phyloP scores from a whole-genome alignment of 2,888 invertebrate species.

The Hypselothyrea guttata region DNA sequence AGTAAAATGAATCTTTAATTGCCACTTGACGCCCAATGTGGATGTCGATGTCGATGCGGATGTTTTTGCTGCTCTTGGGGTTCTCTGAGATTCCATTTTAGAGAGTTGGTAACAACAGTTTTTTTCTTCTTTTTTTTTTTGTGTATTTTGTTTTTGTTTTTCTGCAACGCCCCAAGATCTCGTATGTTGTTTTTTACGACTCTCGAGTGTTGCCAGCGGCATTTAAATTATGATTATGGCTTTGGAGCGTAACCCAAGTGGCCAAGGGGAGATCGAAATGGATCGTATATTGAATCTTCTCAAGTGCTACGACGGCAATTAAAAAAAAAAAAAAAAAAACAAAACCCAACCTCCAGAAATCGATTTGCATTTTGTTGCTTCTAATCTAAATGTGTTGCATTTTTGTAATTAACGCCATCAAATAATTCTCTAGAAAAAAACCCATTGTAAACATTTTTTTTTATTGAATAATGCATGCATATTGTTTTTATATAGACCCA shows the following conservation, averaged over 20 bases:
- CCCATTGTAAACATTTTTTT: neutral
- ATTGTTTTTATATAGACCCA: too few species aligned
- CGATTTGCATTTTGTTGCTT: conserved; percentile 43
- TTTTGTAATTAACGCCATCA: conserved; percentile 62
- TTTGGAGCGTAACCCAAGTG: conserved; percentile 55
- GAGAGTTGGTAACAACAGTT: conserved; percentile 12
- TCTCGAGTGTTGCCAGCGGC: conserved; percentile 60
- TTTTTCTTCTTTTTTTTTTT: too few species aligned
- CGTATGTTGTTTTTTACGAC: conserved; percentile 36
- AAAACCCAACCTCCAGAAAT: too few species aligned
- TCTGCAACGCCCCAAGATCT: conserved; percentile 31
- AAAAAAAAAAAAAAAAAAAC: too few species aligned
- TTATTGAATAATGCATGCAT: too few species aligned
- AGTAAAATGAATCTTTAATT: conserved; percentile 60
- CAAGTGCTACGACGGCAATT: conserved; percentile 51
- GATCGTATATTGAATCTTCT: conserved; percentile 21
- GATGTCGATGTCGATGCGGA: conserved; percentile 30
- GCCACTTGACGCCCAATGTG: conserved; percentile 56
- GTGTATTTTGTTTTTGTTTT: too few species aligned
- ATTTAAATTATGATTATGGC: conserved; percentile 63
- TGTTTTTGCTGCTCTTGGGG: conserved; percentile 7
- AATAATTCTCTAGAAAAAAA: conserved; percentile 32
- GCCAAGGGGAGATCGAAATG: conserved; percentile 22
- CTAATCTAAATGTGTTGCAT: conserved; percentile 59
- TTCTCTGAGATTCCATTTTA: conserved; percentile 22